Evolutionary conservation across 37 sponge, comb jelly and placozoan genomes (phyloP).

Genomic region (Cliona cf. orientalis): DNA sequence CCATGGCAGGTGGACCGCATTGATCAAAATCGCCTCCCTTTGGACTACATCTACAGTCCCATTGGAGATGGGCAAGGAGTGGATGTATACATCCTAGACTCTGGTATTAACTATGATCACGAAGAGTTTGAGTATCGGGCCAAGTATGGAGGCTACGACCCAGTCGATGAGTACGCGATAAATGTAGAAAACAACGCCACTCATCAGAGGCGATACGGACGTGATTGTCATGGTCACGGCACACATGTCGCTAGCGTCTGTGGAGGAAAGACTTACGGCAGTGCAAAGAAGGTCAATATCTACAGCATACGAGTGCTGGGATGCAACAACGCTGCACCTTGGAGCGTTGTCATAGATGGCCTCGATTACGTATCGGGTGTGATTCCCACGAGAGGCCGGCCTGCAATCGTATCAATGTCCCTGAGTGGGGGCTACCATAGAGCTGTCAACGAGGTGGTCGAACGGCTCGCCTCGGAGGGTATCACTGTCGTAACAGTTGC

Average conservation of each 20-base stretch:
- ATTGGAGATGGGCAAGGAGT: conserved; percentile 68
- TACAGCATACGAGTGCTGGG: conserved; percentile 64
- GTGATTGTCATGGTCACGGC: conserved; percentile 83
- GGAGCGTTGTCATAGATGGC: conserved; percentile 51
- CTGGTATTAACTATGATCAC: conserved; percentile 74
- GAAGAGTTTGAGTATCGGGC: conserved; percentile 62
- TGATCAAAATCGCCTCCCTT: conserved; percentile 51
- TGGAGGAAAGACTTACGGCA: conserved; percentile 74
- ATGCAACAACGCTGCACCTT: conserved; percentile 64
- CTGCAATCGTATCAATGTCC: conserved; percentile 63
- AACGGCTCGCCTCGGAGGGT: not conserved
- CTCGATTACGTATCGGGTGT: conserved; percentile 36
- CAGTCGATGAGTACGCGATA: conserved; percentile 33
- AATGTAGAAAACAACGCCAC: not conserved
- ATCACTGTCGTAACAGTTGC: conserved; percentile 64
- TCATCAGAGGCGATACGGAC: conserved; percentile 6
- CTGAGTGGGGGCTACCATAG: conserved; percentile 47
- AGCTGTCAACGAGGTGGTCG: conserved; percentile 53
- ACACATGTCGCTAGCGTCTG: conserved; percentile 77
- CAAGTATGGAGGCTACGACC: conserved; percentile 56
- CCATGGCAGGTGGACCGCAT: conserved; percentile 58
- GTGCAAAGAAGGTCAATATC: conserved; percentile 56
- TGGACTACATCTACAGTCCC: conserved; percentile 65
- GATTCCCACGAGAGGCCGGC: not conserved
- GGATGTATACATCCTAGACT: conserved; percentile 74